Evolutionary conservation across 2,888 invertebrate genomes (phyloP).

Genomic region (Temnothorax rugatulus): DNA sequence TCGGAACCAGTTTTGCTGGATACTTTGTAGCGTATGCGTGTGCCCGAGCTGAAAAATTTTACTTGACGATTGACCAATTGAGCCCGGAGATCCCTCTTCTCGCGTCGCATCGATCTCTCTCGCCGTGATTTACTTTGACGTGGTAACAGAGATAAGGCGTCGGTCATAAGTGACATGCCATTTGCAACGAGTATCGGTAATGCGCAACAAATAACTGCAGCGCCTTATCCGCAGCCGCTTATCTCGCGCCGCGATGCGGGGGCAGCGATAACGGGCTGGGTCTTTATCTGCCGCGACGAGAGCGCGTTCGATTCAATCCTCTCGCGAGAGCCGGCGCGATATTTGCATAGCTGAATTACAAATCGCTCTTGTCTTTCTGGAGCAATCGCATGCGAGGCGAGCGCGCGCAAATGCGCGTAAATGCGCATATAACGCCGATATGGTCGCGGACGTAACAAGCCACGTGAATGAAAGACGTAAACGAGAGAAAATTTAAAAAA

Average conservation of each 20-base stretch:
- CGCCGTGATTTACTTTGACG: conserved; percentile 22
- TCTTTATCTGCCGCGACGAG: not conserved
- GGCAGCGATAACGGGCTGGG: conserved; percentile 6
- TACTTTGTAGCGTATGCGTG: conserved; percentile 48
- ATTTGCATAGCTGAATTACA: conserved; percentile 16
- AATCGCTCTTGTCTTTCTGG: conserved; percentile 18
- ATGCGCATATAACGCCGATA: conserved; percentile 19
- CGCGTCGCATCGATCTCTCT: conserved; percentile 38
- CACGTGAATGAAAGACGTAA: conserved; percentile 67
- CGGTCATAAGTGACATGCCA: not conserved
- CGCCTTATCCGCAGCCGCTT: not conserved
- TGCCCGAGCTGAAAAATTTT: conserved; percentile 63
- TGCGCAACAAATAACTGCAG: conserved; percentile 3
- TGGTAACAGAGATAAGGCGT: not conserved
- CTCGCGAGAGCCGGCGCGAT: not conserved
- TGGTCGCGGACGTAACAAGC: conserved; percentile 32
- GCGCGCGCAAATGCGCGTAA: conserved; percentile 33
- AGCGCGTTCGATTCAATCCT: conserved; percentile 10
- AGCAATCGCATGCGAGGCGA: conserved; percentile 43
- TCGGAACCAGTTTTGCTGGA: conserved; percentile 76
- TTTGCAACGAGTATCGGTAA: conserved; percentile 17
- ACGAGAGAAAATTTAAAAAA: conserved; percentile 59
- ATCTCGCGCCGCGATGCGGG: conserved; percentile 7
- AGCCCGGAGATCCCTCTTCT: conserved; percentile 46
- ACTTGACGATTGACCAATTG: conserved; percentile 71